Percentiles rank a stretch among this genome's conserved stretches.
Evolutionary conservation across 2,113 vertebrate genomes (phyloP).

Genomic region (Gasterosteus nipponicus): DNA sequence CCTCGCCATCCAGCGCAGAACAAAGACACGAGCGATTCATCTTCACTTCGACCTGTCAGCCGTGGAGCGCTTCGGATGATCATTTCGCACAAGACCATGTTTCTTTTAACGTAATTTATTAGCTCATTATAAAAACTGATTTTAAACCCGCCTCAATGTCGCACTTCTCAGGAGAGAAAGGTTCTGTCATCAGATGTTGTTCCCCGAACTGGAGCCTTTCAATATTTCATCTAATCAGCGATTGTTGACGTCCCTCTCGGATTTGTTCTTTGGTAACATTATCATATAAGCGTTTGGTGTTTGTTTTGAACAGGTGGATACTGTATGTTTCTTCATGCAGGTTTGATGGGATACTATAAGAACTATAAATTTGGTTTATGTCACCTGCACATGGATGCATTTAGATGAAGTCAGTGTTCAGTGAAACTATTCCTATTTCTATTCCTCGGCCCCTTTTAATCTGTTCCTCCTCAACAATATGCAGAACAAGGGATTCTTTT

Average conservation of each 20-base stretch:
- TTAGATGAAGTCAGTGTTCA: background rate
- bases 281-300: background rate
- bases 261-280: background rate
- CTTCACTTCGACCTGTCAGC: constrained; percentile 43
- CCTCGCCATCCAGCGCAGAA: constrained; percentile 21
- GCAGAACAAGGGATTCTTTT: background rate
- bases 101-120: constrained; percentile 23
- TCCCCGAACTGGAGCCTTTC: background rate
- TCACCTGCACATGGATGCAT: background rate
- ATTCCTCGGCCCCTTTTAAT: background rate
- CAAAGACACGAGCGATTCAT: constrained; percentile 42
- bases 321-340: background rate
- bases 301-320: background rate
- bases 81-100: background rate
- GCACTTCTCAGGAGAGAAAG: background rate
- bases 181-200: background rate
- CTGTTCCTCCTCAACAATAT: background rate
- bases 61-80: constrained; percentile 5
- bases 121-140: constrained; percentile 17
- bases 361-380: background rate
- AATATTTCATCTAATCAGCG: constrained; percentile 24
- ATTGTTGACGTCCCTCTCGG: background rate
- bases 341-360: background rate
- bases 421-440: background rate
- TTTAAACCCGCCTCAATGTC: background rate